Base-by-base conservation (phyloP, 1,140 invertebrate species). In the Penaeus japonicus region DNA sequence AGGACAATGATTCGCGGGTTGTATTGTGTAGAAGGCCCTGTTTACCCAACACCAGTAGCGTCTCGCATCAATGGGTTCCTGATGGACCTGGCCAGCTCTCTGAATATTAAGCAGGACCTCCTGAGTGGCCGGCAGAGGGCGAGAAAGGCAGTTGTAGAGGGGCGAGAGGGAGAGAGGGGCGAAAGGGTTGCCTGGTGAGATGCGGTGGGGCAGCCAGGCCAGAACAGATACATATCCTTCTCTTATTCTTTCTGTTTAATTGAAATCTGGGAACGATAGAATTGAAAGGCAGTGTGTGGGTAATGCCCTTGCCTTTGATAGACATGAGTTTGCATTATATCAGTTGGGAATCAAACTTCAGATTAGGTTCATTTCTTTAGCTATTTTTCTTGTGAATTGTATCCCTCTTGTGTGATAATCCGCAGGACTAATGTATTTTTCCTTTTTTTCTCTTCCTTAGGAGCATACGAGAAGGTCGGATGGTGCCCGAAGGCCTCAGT, bases 41-140 rank as follows among this genome's bases (percentile, higher is more conserved):
- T 89, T 89, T 89, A 82, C 57, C 89, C 59, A 89, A 89, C 89
- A 89, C 89, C 89, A 83, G 89, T 89, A 89, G 89, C 89, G 62
- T 32, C 79, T 47, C 80, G 84, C 83, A 82, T 85, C 89, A 86
- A 86, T 85, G 84, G 89, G 22, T 80, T 54, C 79, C 87, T 88
- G 87, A 84, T 88, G 87, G 87, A 88, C 80, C 77, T 82, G 62
- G 54, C 62, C 80, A 35, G 62, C 80, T 70, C 70, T 22, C 87
- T 84, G 87, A 88, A 88, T 88, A 88, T 88, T 83, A 88, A 88
- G 70, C 65, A 88, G 87, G 80, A 82, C 79, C 87, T 82, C 80
- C 80, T 79, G 27, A 35, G 85, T 75, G 57, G 59, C 39, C 62
- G 79, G 35, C 65, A 54, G 35, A 32, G 79, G 78, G 27, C 47